Conservation (phyloP, 1,140 invertebrate species). For the Sesamia nonagrioides region DNA sequence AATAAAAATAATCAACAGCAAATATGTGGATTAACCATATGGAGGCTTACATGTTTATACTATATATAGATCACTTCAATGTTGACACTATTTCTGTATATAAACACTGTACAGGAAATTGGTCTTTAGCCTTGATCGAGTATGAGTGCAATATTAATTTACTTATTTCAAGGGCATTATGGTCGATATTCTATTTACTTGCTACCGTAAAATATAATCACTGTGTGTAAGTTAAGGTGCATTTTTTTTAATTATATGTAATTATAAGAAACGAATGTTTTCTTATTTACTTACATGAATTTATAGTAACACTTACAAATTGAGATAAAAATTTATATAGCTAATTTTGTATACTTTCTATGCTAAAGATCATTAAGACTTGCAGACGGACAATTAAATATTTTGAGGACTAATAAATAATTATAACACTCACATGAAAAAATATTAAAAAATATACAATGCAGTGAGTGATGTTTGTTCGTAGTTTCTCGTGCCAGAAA, state of each 20-base stretch:
- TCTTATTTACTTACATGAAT: too few relatives aligned
- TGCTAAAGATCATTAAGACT: neutral
- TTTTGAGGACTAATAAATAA: neutral
- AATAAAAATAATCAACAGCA: neutral
- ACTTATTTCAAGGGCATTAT: neutral
- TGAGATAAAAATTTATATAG: neutral
- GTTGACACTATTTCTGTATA: neutral
- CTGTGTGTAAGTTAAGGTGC: too few relatives aligned
- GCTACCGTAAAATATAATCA: too few relatives aligned
- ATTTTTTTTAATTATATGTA: too few relatives aligned
- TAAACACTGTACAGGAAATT: neutral
- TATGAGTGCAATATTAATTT: neutral
- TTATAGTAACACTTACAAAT: neutral
- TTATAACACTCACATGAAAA: conserved; percentile 1
- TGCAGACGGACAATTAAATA: neutral
- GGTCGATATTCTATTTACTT: neutral
- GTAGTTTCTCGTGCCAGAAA: neutral
- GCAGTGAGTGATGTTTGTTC: neutral
- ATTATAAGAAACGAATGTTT: too few relatives aligned
- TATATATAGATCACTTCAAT: neutral
- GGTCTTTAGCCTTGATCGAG: neutral
- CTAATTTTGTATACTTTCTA: neutral
- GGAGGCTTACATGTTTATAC: neutral
- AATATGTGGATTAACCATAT: neutral
- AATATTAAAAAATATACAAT: neutral